Evolutionary conservation across 2,113 vertebrate species (phyloP), one percentile per base, ranked within the genome.

Genomic region (Synchiropus splendidus): DNA sequence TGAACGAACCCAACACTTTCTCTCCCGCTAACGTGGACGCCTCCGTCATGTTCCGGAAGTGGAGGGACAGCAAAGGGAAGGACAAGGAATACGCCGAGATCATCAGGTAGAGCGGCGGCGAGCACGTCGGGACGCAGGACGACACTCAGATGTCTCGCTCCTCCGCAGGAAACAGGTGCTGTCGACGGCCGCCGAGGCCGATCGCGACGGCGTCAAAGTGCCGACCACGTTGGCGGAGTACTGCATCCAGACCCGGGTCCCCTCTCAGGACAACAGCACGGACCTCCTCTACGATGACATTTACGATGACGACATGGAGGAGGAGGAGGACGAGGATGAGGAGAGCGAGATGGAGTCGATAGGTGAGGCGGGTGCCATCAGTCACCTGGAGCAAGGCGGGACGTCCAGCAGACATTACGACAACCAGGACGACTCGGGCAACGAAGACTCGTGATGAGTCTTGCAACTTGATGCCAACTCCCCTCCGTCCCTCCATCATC

Each of bases 11-110:
- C 75, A 99, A 98, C 85, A 98, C 94, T 6, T 99, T 99, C 78
- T 98, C 93, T 10, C 94, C 94, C 5, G 93, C 93, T 54, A 97
- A 97, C 0, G 94, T 98, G 72, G 94, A 99, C 17, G 93, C 93
- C 0, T 97, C 95, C 0, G 95, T 98, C 64, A 98, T 98, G 93
- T 97, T 96, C 83, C 90, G 92, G 67, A 97, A 97, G 78, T 98
- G 95, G 95, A 91, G 94, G 64, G 93, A 99, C 83, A 99, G 94
- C 78, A 97, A 97, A 88, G 94, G 93, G 64, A 97, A 98, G 77
- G 94, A 98, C 78, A 97, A 98, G 80, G 94, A 99, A 62, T 98
- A 98, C 0, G 92, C 91, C 1, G 92, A 97, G 77, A 97, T 98
- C 51, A 97, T 98, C 79, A 89, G 94, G 95, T 98, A 81, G 64